phyloP scores from a whole-genome alignment of 2,888 invertebrate species.

The Pammene fasciana region DNA sequence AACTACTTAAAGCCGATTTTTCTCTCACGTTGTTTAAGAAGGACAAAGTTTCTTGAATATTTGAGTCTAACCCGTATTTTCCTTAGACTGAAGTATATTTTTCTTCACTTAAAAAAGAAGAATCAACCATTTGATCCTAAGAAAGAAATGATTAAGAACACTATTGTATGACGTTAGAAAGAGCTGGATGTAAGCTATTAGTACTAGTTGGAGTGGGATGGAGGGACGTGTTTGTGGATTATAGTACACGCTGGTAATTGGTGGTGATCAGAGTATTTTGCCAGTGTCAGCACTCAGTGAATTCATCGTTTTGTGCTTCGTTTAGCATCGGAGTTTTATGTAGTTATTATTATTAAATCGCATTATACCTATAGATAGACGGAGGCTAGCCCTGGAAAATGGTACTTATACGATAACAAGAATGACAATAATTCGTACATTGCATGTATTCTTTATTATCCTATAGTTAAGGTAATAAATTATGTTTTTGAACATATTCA shows the following conservation, averaged over 20 bases:
- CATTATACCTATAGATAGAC: not conserved
- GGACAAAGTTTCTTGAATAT: not conserved
- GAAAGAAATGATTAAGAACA: conserved; percentile 63
- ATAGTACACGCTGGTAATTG: conserved; percentile 77
- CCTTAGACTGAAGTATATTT: not conserved
- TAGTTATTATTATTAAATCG: not conserved
- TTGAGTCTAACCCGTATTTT: not conserved
- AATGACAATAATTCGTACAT: too few relatives aligned
- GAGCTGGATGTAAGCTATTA: conserved; percentile 49
- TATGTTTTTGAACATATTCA: too few relatives aligned
- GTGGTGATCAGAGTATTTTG: conserved; percentile 80
- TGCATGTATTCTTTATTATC: too few relatives aligned
- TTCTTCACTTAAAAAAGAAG: not conserved
- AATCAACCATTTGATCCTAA: conserved; percentile 45
- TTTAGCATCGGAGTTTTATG: conserved; percentile 48
- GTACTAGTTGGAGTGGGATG: conserved; percentile 48
- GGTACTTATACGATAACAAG: too few relatives aligned
- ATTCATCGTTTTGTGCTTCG: conserved; percentile 70
- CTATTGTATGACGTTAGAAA: conserved; percentile 58
- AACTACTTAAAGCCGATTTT: not conserved
- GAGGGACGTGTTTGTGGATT: conserved; percentile 62
- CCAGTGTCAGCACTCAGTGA: conserved; percentile 75
- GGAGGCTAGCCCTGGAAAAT: too few relatives aligned
- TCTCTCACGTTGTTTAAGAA: not conserved
- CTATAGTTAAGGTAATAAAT: too few relatives aligned